Base-by-base conservation (phyloP, 2,888 invertebrate species). In the Limnephilus lunatus region DNA sequence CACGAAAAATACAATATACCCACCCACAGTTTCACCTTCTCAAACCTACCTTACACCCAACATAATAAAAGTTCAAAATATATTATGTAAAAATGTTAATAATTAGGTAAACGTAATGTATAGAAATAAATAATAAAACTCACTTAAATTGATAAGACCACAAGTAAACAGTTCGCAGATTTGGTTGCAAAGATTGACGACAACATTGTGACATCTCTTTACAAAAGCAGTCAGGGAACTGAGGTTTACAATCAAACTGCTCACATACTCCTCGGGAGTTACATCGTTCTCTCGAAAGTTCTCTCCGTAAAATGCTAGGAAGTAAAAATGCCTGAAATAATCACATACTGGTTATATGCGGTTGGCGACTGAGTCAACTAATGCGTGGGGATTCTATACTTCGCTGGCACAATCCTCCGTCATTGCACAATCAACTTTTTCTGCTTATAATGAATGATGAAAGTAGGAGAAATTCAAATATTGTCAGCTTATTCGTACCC, bases 161-260 rank as follows among this genome's bases (percentile, higher is more conserved):
- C 96, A 96, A 89, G 96, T 96, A 94, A 97, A 97, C 89, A 98
- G 96, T 3, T 97, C 97, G 94, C 97, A 97, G 89, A 98, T 95
- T 95, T 99, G 99, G 92, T 96, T 97, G 94, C 98, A 96, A 25
- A 98, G 95, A 95, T 98, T 97, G 91, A 96, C 96, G 0, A 97
- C 96, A 3, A 98, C 97, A 93, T 97, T 97, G 94, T 98, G 97
- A 94, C 97, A 97, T 81, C 98, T 96, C 91, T 96, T 96, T 0
- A 97, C 95, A 95, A 98, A 97, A 94, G 97, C 97, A 94, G 97
- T 97, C 90, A 98, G 95, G 93, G 95, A 95, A 94, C 97, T 97
- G 94, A 97, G 95, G 91, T 96, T 96, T 94, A 97, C 97, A 94
- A 97, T 96, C 93, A 97, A 96, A 86, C 95, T 95, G 94, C 96